Percentiles rank a stretch among this genome's conserved stretches.
Conservation (phyloP, 2,797 vertebrate species). For the Malacoctenus gilli region DNA sequence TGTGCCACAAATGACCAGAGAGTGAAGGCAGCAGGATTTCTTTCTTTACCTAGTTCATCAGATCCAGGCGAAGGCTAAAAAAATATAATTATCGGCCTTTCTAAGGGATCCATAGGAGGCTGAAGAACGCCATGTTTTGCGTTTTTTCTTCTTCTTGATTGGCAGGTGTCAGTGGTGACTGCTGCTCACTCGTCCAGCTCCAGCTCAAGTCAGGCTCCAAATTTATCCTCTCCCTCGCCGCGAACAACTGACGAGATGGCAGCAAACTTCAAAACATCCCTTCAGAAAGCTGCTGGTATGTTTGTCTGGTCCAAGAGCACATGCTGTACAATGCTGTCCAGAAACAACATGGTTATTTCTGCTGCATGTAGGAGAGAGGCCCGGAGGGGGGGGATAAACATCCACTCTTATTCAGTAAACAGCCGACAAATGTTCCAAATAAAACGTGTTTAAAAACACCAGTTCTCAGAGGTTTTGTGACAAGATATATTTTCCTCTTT, state of each 20-base stretch:
- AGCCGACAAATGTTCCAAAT: background rate
- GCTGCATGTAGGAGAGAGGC: background rate
- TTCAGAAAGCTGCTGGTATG: background rate
- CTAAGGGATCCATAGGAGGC: too few relatives aligned
- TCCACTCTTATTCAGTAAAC: background rate
- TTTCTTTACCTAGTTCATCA: too few relatives aligned
- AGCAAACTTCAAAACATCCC: constrained; percentile 4
- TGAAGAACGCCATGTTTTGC: background rate
- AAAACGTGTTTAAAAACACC: background rate
- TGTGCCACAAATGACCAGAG: too few relatives aligned
- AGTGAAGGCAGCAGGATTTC: too few relatives aligned
- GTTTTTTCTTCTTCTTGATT: constrained; percentile 16
- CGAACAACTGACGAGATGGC: constrained; percentile 1
- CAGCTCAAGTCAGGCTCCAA: background rate
- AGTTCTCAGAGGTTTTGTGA: too few relatives aligned
- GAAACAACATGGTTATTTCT: background rate
- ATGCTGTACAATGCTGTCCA: background rate
- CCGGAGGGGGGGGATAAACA: too few relatives aligned
- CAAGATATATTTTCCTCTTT: background rate
- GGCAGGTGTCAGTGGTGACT: constrained; percentile 28
- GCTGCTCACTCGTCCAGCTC: background rate
- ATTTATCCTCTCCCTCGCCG: background rate
- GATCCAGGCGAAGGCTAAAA: too few relatives aligned
- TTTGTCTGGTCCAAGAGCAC: background rate
- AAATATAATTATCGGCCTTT: too few relatives aligned